phyloP scores from a whole-genome alignment of 2,888 invertebrate genomes.

The Antitype chi region DNA sequence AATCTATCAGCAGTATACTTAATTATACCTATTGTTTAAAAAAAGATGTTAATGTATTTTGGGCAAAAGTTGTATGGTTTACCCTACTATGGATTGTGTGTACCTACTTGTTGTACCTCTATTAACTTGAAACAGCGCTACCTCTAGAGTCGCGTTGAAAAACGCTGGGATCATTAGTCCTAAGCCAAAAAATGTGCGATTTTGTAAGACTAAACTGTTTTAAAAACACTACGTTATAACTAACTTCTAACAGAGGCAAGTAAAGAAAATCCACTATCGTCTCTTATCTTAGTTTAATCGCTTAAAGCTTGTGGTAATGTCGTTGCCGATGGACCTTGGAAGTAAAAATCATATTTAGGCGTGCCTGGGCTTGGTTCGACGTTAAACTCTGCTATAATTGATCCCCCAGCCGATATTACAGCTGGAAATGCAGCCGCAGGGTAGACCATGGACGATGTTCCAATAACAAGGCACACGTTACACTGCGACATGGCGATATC shows the following conservation, averaged over 20 bases:
- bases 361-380: constrained; percentile 36
- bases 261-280: not conserved
- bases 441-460: constrained; percentile 95
- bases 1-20: no score
- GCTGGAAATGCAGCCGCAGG: constrained; percentile 95
- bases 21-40: no score
- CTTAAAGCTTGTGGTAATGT: constrained; percentile 48
- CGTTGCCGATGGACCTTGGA: constrained; percentile 51
- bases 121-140: no score
- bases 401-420: constrained; percentile 91
- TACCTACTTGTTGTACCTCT: no score
- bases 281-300: constrained; percentile 74
- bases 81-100: no score
- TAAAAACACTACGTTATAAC: not conserved
- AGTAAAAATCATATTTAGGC: constrained; percentile 54
- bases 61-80: no score
- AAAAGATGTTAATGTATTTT: no score
- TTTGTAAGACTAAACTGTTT: not conserved
- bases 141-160: no score
- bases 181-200: not conserved
- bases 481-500: constrained; percentile 84
- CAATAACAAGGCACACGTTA: constrained; percentile 94
- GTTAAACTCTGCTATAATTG: constrained; percentile 73
- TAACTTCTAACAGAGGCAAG: not conserved
- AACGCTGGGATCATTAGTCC: no score